Base-by-base conservation (phyloP, 2,888 invertebrate genomes). In the Trichopoda pennipes region DNA sequence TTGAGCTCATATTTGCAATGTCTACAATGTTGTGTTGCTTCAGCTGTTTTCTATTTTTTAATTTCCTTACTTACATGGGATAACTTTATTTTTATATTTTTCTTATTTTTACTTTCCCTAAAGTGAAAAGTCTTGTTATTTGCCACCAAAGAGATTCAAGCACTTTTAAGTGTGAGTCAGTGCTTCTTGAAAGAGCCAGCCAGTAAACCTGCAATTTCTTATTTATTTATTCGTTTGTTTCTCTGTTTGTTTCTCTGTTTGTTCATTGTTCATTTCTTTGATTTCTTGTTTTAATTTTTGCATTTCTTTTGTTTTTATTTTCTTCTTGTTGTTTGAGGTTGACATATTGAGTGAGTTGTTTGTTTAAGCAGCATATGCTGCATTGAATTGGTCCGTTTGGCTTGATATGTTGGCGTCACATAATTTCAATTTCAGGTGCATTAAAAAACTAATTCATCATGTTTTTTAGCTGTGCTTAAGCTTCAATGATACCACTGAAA, bases 1-100 rank as follows among this genome's bases (percentile, higher is more conserved):
- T 80, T 82, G 76, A 81, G 81, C 83, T 85, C 83, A 84, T 83
- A 79, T 82, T 83, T 74, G 80, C 68, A 74, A 82, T 84, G 84
- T 84, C 79, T 82, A 73, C 81, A 83, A 64, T 84, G 75, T 70
- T 84, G 28, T 74, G 77, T 83, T 84, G 85, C 76, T 86, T 84
- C 72, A 84, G 83, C 79, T 86, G 85, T 84, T 86, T 69, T 77
- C 68, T 53, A 53, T 60, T 75, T 28, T 66, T 75, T 74, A 64
- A 70, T 49, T 69, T 70, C 81, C 66, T 61, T 76, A 61, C 61
- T 61, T 35, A 61, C 63, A 61, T 28, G 60, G 42, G 38, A 56
- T 63, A 73, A 55, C 19, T 64, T 70, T 44, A 60, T 76, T 53
- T 64, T 38, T 51, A n/a, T 49, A 4, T 14, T 28, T 63, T 64